Conservation (phyloP, 2,888 invertebrate species). For the Mimachlamys varia region DNA sequence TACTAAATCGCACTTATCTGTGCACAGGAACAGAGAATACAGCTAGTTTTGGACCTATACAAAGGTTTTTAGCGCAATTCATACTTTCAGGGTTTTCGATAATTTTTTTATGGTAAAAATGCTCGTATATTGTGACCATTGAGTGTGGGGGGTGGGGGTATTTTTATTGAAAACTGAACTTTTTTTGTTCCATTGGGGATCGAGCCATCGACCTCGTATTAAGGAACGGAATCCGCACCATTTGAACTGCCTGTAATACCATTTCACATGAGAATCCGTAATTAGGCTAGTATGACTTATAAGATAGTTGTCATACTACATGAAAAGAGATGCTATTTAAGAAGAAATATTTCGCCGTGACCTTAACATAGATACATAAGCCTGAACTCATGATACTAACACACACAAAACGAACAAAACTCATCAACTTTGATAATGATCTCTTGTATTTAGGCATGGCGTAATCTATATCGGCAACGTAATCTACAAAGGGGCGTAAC, state of each 20-base stretch:
- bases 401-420: slow-evolving; percentile 2
- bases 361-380: background rate
- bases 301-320: background rate
- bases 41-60: too few species aligned
- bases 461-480: background rate
- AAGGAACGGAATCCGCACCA: background rate
- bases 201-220: background rate
- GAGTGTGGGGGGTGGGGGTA: too few species aligned
- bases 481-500: slow-evolving; percentile 25
- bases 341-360: background rate
- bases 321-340: background rate
- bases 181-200: background rate
- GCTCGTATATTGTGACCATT: too few species aligned
- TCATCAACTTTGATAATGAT: background rate
- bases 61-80: too few species aligned
- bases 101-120: too few species aligned
- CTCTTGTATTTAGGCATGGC: background rate
- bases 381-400: background rate
- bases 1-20: too few species aligned
- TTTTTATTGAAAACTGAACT: too few species aligned
- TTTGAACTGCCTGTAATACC: background rate
- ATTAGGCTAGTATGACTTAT: background rate
- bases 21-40: too few species aligned
- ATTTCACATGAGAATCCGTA: background rate
- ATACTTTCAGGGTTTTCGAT: too few species aligned